Percentiles rank a stretch among this genome's conserved stretches.
phyloP scores from a whole-genome alignment of 2,888 invertebrate species.

The Malthinus flaveolus region DNA sequence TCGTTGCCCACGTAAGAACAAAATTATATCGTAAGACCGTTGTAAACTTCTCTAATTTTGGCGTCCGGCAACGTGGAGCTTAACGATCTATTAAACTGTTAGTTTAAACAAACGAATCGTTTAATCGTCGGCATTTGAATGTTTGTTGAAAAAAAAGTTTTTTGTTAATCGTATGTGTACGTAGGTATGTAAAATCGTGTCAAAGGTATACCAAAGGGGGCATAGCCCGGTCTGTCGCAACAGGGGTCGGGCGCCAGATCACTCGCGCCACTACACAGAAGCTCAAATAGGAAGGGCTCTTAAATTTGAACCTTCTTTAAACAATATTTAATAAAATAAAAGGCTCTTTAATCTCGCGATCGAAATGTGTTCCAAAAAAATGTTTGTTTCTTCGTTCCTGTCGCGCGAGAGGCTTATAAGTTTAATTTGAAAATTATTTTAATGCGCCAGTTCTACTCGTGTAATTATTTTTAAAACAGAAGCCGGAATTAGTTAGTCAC shows the following conservation, averaged over 20 bases:
- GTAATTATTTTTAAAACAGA: constrained; percentile 32
- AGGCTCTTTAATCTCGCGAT: not conserved
- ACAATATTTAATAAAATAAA: constrained; percentile 11
- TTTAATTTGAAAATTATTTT: not conserved
- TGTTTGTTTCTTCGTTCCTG: not conserved
- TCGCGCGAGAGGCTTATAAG: constrained; percentile 1
- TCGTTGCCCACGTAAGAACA: too few relatives aligned
- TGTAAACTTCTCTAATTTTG: not conserved
- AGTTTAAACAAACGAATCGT: not conserved
- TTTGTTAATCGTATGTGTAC: not conserved
- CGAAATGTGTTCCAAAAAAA: not conserved
- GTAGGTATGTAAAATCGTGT: constrained; percentile 26
- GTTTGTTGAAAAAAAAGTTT: not conserved
- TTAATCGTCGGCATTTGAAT: not conserved
- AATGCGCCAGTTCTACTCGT: not conserved
- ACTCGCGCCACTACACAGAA: constrained; percentile 36
- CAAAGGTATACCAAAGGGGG: constrained; percentile 34
- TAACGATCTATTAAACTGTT: not conserved
- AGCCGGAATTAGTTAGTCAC: constrained; percentile 43
- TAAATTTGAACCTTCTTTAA: constrained; percentile 16
- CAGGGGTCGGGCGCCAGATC: constrained; percentile 38
- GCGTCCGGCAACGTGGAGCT: not conserved
- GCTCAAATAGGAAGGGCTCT: constrained; percentile 26
- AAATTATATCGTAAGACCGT: too few relatives aligned
- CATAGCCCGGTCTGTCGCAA: constrained; percentile 35